Conservation (phyloP, 2,113 vertebrate species). For the Tympanuchus pallidicinctus region DNA sequence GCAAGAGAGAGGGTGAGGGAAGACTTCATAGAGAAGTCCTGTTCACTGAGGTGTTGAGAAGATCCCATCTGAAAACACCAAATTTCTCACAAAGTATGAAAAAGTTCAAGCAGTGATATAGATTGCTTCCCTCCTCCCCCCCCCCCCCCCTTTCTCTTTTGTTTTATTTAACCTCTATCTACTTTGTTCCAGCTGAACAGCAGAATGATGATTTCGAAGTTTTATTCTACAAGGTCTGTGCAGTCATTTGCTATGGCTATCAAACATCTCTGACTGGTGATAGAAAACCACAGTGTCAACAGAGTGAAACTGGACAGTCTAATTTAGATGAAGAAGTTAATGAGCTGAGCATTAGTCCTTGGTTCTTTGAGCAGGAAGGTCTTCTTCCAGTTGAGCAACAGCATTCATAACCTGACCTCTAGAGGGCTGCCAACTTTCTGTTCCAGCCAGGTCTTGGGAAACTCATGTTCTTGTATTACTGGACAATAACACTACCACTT, state of each 20-base stretch:
- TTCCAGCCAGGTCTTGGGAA: not conserved
- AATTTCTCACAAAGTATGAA: not conserved
- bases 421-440: not conserved
- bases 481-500: not conserved
- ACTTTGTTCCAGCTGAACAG: not conserved
- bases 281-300: not conserved
- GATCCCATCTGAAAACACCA: not conserved
- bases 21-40: not conserved
- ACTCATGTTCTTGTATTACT: not conserved
- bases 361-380: not conserved
- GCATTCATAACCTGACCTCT: not conserved
- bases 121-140: not conserved
- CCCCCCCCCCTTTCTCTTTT: too few relatives aligned
- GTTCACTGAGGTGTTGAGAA: not conserved
- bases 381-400: not conserved
- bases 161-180: not conserved
- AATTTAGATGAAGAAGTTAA: conserved; percentile 32
- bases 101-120: not conserved
- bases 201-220: not conserved
- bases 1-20: not conserved
- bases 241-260: conserved; percentile 18
- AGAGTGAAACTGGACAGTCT: not conserved
- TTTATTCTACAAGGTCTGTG: conserved; percentile 38
- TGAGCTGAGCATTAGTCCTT: conserved; percentile 45
- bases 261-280: conserved; percentile 7